phyloP scores from a whole-genome alignment of 2,797 vertebrate genomes.

The Rhinogobio ventralis region DNA sequence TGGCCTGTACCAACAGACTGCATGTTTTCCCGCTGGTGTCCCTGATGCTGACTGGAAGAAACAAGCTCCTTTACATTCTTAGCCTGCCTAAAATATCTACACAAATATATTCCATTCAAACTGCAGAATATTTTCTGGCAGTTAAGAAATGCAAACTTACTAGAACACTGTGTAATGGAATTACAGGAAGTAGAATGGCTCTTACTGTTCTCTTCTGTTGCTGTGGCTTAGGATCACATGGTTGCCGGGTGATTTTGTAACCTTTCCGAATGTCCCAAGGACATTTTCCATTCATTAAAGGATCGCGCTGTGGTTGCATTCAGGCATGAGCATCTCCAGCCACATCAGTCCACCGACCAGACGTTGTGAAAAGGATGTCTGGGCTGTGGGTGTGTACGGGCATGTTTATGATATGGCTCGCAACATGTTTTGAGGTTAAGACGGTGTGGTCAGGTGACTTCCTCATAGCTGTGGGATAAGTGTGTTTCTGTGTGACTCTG shows the following conservation, averaged over 20 bases:
- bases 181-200: constrained; percentile 3
- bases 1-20: not conserved
- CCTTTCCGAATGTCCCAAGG: constrained; percentile 62
- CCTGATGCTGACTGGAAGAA: not conserved
- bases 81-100: not conserved
- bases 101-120: not conserved
- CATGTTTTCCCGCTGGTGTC: not conserved
- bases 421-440: constrained; percentile 35
- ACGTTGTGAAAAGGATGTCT: constrained; percentile 41
- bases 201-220: not conserved
- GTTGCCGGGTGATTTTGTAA: constrained; percentile 21
- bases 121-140: not conserved
- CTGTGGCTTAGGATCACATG: constrained; percentile 13
- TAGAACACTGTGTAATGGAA: not conserved
- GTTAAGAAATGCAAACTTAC: not conserved
- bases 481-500: constrained; percentile 18
- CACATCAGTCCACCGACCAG: constrained; percentile 60
- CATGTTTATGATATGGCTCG: constrained; percentile 51
- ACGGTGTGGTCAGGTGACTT: constrained; percentile 42
- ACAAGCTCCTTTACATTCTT: not conserved
- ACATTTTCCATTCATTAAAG: constrained; percentile 54
- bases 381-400: constrained; percentile 35
- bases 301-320: constrained; percentile 58
- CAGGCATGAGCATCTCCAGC: constrained; percentile 61
- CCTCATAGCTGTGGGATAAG: constrained; percentile 31